Evolutionary conservation across 2,113 vertebrate genomes (phyloP), one percentile per base, ranked within the genome.

Genomic region (Vulpes vulpes): DNA sequence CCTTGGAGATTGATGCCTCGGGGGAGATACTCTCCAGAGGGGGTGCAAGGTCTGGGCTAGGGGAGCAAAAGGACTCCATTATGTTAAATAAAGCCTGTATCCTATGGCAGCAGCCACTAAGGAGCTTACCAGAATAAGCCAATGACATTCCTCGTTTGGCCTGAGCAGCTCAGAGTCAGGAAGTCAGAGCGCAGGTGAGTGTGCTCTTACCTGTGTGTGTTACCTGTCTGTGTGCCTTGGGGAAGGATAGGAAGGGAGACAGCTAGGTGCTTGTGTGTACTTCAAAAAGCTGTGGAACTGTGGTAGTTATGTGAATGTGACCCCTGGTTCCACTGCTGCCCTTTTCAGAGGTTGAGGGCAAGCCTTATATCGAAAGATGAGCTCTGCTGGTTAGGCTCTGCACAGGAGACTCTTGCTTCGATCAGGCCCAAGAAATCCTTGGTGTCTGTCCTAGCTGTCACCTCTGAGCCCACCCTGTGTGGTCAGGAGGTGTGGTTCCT

Each of bases 161-260:
- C 96, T 49, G 85, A 62, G 38, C 19, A 27, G 95, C 94, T 98
- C 89, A 83, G 95, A 87, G 95, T 79, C 97, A 98, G 97, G 96
- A 98, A 98, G 92, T 92, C 97, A 94, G 94, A 97, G 95, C 14
- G 8, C 84, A 97, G 98, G 98, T 98, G 91, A 98, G 98, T 98
- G 94, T 89, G 91, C n/a, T 83, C 87, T 94, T 91, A 91, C 94
- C 84, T 93, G 62, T 86, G 86, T 85, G 64, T 97, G 93, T 96
- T 79, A 93, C 86, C 65, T 97, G 69, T 95, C 67, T 94, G 69
- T 92, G 67, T 65, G 78, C 80, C 80, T 84, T 64, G 87, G 71
- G 87, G 51, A 87, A 64, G 25, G 59, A 8, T 14, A 69, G 62
- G 57, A 59, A 51, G 55, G 84, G 69, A n/a, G 59, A 76, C 20